These are phyloP conservation scores for Scolanthus callimorphus DNA, from an alignment of 92 coral and sea anemone species.

Conservation along the genomic window DNA sequence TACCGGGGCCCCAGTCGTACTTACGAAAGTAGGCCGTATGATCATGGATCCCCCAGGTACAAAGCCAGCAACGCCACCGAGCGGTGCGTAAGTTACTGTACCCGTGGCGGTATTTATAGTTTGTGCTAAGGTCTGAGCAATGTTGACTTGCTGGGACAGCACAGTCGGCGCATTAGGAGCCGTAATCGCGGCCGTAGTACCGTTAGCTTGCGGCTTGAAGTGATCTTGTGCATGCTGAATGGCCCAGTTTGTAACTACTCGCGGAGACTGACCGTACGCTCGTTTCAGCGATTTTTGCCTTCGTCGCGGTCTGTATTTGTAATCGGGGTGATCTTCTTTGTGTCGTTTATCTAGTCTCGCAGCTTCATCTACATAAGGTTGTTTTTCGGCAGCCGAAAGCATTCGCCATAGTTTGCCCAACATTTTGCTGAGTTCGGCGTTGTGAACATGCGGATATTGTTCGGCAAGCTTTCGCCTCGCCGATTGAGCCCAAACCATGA, in stretches of 20 bases:
- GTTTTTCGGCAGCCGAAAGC: constrained; percentile 96
- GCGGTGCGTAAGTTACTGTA: constrained; percentile 68
- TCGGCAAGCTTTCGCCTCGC: constrained; percentile 96
- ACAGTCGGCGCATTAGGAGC: constrained; percentile 70
- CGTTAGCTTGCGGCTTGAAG: constrained; percentile 66
- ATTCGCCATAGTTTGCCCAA: constrained; percentile 98
- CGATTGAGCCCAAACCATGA: constrained; percentile 99
- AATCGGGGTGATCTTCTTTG: constrained; percentile 96
- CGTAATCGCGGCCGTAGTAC: constrained; percentile 53
- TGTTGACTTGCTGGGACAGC: constrained; percentile 56
- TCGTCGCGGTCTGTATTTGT: constrained; percentile 92
- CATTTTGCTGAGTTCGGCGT: constrained; percentile 99
- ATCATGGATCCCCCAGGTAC: constrained; percentile 91
- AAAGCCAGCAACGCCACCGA: constrained; percentile 64
- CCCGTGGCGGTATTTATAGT: constrained; percentile 58
- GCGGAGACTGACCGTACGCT: constrained; percentile 84
- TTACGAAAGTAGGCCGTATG: constrained; percentile 80
- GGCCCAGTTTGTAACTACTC: constrained; percentile 72
- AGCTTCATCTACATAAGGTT: constrained; percentile 99
- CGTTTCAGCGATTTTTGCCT: constrained; percentile 91
- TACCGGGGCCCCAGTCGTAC: constrained; percentile 48
- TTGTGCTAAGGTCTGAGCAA: constrained; percentile 68
- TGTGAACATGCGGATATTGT: constrained; percentile 99
- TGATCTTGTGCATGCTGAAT: constrained; percentile 44
- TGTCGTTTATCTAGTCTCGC: constrained; percentile 97